Percentiles rank a stretch among this genome's conserved stretches.
phyloP scores from a whole-genome alignment of 2,888 invertebrate genomes.

The Patella caerulea region DNA sequence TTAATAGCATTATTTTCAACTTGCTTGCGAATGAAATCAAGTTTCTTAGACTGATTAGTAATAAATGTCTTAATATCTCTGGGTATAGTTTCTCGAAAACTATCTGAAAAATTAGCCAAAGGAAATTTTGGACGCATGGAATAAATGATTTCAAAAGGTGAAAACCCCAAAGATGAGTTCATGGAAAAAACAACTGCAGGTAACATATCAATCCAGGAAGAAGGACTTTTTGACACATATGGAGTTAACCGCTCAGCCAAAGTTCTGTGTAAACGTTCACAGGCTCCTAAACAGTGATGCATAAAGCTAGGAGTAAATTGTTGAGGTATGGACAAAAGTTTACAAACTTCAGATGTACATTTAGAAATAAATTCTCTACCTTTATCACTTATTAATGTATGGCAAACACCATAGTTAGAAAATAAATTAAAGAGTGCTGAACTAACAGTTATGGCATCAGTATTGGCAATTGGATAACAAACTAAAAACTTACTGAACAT shows the following conservation, averaged over 20 bases:
- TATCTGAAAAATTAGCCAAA: background rate
- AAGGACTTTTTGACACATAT: conserved; percentile 20
- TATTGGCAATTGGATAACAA: conserved; percentile 19
- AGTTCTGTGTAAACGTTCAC: conserved; percentile 30
- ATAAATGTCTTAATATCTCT: background rate
- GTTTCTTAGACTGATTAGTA: conserved; percentile 6
- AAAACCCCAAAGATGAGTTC: conserved; percentile 20
- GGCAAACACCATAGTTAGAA: conserved; percentile 25
- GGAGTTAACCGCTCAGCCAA: conserved; percentile 31
- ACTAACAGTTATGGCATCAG: conserved; percentile 25
- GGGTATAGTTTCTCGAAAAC: background rate
- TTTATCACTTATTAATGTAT: conserved; percentile 19
- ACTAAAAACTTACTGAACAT: conserved; percentile 23
- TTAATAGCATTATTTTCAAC: background rate
- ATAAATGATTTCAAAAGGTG: conserved; percentile 28
- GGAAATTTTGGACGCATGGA: conserved; percentile 25
- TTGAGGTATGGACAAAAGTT: conserved; percentile 3
- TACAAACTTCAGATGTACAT: conserved; percentile 1
- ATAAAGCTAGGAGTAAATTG: conserved; percentile 25
- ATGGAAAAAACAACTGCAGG: conserved; percentile 30
- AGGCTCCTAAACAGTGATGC: conserved; percentile 35
- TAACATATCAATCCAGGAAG: conserved; percentile 28
- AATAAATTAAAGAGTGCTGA: conserved; percentile 19
- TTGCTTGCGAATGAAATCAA: background rate
- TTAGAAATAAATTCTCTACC: conserved; percentile 14